Base-by-base conservation (phyloP, 2,797 vertebrate species). In the Sarcophilus harrisii region DNA sequence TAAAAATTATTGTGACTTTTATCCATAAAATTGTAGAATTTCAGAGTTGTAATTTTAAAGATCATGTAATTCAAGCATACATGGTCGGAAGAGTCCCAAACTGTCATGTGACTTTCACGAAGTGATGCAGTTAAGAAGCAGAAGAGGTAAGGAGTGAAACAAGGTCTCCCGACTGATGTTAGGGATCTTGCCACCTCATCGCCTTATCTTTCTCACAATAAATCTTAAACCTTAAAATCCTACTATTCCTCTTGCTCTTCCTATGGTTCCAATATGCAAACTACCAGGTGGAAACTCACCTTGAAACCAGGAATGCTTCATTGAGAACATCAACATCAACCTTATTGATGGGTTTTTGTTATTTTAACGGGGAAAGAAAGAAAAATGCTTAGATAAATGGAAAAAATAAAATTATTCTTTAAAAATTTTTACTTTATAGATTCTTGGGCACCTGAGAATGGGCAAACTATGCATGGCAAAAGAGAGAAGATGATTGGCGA, bases 201-300 rank as follows among this genome's bases (percentile, higher is more conserved):
- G 28, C 30, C 89, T 92, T 38, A 18, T 8, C 57, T 96, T 94
- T 93, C 94, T 30, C 93, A 58, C 60, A 52, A 59, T 52, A 57
- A 94, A 57, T 45, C 32, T 92, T 58, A 93, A 95, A 92, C 60
- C 45, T 5, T 81, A 93, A 95, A 66, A 57, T 29, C 54, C 0
- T 91, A 16, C 49, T 93, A 27, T 92, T 96, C 91, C 62, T 81
- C 62, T 12, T 60, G 90, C 32, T 16, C 55, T 55, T 90, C 30
- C 4, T 28, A 32, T 2, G 21, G 92, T n/a, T 93, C 14, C 5
- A 38, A 1, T 3, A 81, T 21, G 2, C 18, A 81, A 81, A 81
- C 8, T 87, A 24, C 10, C 38, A 38, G 32, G 62, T 38, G 16
- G 32, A 73, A 16, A 11, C 14, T 73, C 32, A 73, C 16, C 32